phyloP scores from a whole-genome alignment of 1,140 invertebrate genomes.

The Halyomorpha halys region DNA sequence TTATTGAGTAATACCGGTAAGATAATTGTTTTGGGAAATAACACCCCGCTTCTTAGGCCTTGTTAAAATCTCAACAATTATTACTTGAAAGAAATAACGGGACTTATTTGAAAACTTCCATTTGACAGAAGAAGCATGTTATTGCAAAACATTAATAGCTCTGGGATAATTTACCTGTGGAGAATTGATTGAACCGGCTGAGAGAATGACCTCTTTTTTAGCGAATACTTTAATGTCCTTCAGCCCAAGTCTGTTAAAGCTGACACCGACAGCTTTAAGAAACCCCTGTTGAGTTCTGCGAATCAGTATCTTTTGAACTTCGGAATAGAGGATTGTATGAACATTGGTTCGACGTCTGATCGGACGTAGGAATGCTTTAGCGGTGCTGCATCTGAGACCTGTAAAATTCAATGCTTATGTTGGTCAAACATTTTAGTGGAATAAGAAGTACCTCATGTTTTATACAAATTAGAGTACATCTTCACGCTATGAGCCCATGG shows the following conservation, averaged over 20 bases:
- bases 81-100: too few relatives aligned
- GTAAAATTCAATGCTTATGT: constrained; percentile 6
- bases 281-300: constrained; percentile 40
- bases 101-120: too few relatives aligned
- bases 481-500: too few relatives aligned
- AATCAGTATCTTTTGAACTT: constrained; percentile 53
- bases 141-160: background rate
- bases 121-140: background rate
- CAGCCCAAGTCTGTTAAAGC: constrained; percentile 43
- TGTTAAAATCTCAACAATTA: too few relatives aligned
- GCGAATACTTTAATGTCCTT: constrained; percentile 33
- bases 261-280: constrained; percentile 46
- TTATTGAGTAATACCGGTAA: background rate
- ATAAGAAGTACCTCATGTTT: too few relatives aligned
- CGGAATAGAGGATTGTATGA: constrained; percentile 53
- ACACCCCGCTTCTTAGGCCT: too few relatives aligned
- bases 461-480: too few relatives aligned
- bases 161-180: constrained; percentile 44
- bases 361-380: constrained; percentile 72
- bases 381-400: constrained; percentile 37
- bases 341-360: constrained; percentile 60
- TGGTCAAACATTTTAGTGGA: background rate
- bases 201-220: constrained; percentile 57
- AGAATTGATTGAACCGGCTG: constrained; percentile 57
- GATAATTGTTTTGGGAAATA: background rate